phyloP scores from a whole-genome alignment of 2,797 vertebrate genomes.

The Notoglanidium macrostoma region DNA sequence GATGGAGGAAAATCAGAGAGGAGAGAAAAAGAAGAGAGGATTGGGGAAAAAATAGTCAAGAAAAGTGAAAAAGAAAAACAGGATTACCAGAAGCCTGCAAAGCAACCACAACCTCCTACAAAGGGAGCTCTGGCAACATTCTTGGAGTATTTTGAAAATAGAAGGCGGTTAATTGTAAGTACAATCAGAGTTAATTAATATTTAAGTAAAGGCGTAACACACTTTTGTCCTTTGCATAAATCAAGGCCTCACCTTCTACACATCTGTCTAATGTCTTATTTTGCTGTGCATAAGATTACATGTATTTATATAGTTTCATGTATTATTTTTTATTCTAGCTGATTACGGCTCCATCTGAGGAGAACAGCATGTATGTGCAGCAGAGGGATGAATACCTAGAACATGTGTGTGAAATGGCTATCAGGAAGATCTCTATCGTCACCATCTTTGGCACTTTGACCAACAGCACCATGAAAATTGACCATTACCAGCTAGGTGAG shows the following conservation, averaged over 20 bases:
- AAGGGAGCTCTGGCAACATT: constrained; percentile 80
- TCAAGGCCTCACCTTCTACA: background rate
- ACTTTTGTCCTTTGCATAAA: background rate
- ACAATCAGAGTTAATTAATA: constrained; percentile 7
- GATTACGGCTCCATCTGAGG: constrained; percentile 87
- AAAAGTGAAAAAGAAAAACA: constrained; percentile 81
- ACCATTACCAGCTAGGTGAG: constrained; percentile 97
- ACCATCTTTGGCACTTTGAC: constrained; percentile 90
- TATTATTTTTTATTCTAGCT: constrained; percentile 74
- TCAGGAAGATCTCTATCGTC: constrained; percentile 93
- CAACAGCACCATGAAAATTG: constrained; percentile 98
- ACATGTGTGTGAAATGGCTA: constrained; percentile 98
- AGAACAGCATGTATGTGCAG: constrained; percentile 90
- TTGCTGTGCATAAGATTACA: background rate
- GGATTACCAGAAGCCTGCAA: constrained; percentile 78
- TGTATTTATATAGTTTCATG: background rate
- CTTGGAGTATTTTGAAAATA: constrained; percentile 91
- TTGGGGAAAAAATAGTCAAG: constrained; percentile 78
- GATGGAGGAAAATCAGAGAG: background rate
- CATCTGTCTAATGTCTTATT: background rate
- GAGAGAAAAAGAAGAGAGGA: constrained; percentile 83
- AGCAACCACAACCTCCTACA: constrained; percentile 73
- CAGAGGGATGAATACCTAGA: constrained; percentile 97
- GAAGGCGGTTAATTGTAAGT: constrained; percentile 92
- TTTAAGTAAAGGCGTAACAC: background rate